Evolutionary conservation across 92 coral and sea anemone genomes (phyloP).

Genomic region (Zoanthus sansibaricus): DNA sequence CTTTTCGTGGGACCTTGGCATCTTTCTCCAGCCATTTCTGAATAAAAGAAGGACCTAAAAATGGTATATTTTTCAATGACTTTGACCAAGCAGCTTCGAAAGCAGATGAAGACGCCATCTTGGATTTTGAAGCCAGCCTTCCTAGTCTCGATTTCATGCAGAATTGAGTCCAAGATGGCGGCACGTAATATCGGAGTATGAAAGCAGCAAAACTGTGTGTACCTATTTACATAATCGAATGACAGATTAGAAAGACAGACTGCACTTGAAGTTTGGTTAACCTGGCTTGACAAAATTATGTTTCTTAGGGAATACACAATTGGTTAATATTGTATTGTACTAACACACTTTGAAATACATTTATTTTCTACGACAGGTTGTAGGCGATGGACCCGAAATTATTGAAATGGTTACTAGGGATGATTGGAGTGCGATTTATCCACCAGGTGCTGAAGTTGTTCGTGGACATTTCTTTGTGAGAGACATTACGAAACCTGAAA

Average conservation of each 20-base stretch:
- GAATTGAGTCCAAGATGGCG: conserved; percentile 37
- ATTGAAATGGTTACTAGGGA: background rate
- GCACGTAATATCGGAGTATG: conserved; percentile 3
- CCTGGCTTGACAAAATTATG: background rate
- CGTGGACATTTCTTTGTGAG: conserved; percentile 18
- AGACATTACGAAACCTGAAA: conserved; percentile 9
- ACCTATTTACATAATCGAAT: too few relatives aligned
- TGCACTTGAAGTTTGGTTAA: background rate
- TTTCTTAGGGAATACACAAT: conserved; percentile 1
- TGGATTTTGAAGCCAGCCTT: conserved; percentile 27
- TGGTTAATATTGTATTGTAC: background rate
- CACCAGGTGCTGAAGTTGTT: conserved; percentile 5
- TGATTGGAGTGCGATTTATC: conserved; percentile 4
- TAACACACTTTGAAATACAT: background rate
- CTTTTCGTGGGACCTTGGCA: conserved; percentile 26
- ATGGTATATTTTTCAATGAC: conserved; percentile 30
- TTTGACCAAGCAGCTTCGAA: conserved; percentile 27
- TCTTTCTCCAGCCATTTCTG: conserved; percentile 28
- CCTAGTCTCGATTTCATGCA: conserved; percentile 35
- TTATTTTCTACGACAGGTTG: background rate
- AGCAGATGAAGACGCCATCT: conserved; percentile 26
- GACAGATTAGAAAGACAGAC: background rate
- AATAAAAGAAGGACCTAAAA: conserved; percentile 21
- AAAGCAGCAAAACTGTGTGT: background rate
- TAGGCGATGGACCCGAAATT: background rate